Conservation (phyloP, 2,797 vertebrate genomes). For the Threskiornis aethiopicus region DNA sequence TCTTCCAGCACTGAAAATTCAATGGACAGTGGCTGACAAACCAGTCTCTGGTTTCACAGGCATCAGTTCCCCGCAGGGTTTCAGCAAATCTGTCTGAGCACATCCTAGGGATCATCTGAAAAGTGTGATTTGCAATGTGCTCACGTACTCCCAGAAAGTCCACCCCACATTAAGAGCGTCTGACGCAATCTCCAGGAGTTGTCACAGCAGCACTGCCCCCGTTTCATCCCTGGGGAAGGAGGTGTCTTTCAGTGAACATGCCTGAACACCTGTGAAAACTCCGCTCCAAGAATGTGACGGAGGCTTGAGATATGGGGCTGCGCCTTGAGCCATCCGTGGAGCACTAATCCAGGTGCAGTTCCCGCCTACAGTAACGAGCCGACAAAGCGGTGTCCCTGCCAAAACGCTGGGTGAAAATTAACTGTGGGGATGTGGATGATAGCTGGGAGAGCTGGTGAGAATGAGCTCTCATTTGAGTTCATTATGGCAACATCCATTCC, state of each 20-base stretch:
- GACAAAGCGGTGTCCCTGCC: neutral
- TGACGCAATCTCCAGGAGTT: neutral
- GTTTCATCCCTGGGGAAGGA: neutral
- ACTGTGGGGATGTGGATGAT: neutral
- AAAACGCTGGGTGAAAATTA: neutral
- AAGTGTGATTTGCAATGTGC: neutral
- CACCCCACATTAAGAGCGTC: neutral
- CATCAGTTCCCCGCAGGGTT: neutral
- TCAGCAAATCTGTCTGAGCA: neutral
- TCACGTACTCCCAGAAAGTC: neutral
- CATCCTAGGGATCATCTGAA: neutral
- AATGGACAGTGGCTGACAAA: neutral
- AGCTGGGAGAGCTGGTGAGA: slow-evolving; percentile 9
- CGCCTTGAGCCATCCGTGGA: neutral
- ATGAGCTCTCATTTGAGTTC: neutral
- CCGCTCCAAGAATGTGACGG: neutral
- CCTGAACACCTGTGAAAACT: neutral
- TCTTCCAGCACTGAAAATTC: neutral
- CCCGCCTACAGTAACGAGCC: neutral
- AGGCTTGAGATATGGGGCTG: neutral
- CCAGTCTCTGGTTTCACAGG: neutral
- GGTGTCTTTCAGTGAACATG: neutral
- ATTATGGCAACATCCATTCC: neutral
- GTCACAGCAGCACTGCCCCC: neutral
- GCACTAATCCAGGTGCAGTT: slow-evolving; percentile 34